phyloP scores from a whole-genome alignment of 2,888 invertebrate species.

The Bhutanitis thaidina region DNA sequence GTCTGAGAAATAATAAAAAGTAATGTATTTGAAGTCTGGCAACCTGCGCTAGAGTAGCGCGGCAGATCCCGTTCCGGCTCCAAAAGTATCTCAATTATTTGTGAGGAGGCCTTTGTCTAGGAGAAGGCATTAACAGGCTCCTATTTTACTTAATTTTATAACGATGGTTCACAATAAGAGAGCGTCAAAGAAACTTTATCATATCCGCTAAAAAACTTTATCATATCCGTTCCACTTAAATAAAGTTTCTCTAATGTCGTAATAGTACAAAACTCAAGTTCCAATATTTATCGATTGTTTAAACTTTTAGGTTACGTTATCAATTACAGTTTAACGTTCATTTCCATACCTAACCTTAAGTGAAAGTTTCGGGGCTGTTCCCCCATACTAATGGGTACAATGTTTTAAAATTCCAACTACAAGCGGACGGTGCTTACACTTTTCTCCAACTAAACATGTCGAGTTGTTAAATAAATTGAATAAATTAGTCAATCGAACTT shows the following conservation, averaged over 20 bases:
- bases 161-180: neutral
- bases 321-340: slow-evolving; percentile 61
- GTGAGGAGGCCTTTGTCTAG: too few relatives aligned
- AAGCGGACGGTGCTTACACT: slow-evolving; percentile 57
- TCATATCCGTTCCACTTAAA: neutral
- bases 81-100: too few relatives aligned
- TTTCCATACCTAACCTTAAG: slow-evolving; percentile 76
- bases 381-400: slow-evolving; percentile 74
- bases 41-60: too few relatives aligned
- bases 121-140: too few relatives aligned
- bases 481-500: slow-evolving; percentile 66
- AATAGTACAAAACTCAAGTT: neutral
- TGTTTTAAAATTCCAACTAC: slow-evolving; percentile 71
- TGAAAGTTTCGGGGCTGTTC: slow-evolving; percentile 68
- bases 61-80: too few relatives aligned
- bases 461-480: slow-evolving; percentile 67
- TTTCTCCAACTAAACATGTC: slow-evolving; percentile 66
- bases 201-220: neutral
- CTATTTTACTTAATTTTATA: too few relatives aligned
- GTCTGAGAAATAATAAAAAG: too few relatives aligned
- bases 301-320: slow-evolving; percentile 67
- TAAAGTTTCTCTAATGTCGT: slow-evolving; percentile 5
- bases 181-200: too few relatives aligned
- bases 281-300: slow-evolving; percentile 31
- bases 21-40: too few relatives aligned